Conservation (phyloP, 2,888 invertebrate genomes). For the Ethmia dodecea region DNA sequence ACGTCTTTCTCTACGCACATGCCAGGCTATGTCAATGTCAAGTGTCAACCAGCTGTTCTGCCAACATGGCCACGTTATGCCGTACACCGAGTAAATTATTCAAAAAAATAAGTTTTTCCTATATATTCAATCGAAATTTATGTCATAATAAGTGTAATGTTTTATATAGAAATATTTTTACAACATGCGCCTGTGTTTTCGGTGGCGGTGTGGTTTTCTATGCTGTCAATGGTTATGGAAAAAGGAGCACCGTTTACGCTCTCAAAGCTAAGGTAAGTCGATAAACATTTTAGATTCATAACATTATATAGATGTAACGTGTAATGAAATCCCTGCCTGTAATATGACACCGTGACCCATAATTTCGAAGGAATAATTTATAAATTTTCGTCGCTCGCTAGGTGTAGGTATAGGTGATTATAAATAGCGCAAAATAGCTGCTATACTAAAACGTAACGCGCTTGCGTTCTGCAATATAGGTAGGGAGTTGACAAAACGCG, state of each 20-base stretch:
- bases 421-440: too few species aligned
- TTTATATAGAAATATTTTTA: constrained; percentile 41
- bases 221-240: constrained; percentile 49
- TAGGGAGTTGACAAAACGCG: too few species aligned
- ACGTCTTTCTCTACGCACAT: constrained; percentile 22
- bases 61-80: constrained; percentile 73
- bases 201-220: constrained; percentile 60
- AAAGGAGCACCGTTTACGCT: constrained; percentile 58
- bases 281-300: background rate
- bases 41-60: constrained; percentile 60
- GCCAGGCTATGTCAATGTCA: too few species aligned
- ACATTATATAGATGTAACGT: too few species aligned
- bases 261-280: constrained; percentile 67
- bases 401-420: too few species aligned
- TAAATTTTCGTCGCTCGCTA: too few species aligned
- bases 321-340: too few species aligned
- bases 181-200: constrained; percentile 61
- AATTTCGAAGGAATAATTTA: too few species aligned
- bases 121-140: constrained; percentile 47
- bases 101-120: constrained; percentile 52
- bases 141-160: constrained; percentile 47
- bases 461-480: too few species aligned
- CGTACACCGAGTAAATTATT: constrained; percentile 62
- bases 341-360: too few species aligned
- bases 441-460: too few species aligned